phyloP scores from a whole-genome alignment of 2,888 invertebrate genomes.

The Rhaphigaster nebulosa region DNA sequence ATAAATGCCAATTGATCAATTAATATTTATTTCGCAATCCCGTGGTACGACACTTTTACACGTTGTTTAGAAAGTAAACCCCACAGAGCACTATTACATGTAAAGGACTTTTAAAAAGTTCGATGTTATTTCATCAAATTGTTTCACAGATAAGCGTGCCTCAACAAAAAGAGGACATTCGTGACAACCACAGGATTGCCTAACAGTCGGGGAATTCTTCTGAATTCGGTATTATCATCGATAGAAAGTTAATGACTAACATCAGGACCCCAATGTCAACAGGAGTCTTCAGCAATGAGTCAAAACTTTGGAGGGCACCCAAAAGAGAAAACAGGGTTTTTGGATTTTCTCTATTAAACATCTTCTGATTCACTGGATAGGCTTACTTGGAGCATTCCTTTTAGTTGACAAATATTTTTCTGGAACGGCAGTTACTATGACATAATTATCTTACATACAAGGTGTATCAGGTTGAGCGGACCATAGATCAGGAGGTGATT shows the following conservation, averaged over 20 bases:
- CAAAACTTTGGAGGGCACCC: neutral
- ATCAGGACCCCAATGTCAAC: neutral
- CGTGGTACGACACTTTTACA: no score
- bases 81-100: no score
- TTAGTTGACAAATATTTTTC: neutral
- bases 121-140: neutral
- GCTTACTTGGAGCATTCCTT: neutral
- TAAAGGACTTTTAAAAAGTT: neutral
- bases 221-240: neutral
- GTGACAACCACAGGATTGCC: neutral
- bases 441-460: no score
- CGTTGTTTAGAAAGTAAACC: neutral
- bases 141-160: neutral
- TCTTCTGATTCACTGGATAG: neutral
- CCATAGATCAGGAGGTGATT: no score
- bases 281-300: conserved; percentile 19
- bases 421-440: no score
- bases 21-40: no score
- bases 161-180: neutral
- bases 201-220: neutral
- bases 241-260: conserved; percentile 5
- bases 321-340: neutral
- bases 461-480: no score
- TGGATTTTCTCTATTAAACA: neutral
- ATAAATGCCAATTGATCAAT: no score